Conservation (phyloP, 2,113 vertebrate species). For the Ailuropoda melanoleuca region DNA sequence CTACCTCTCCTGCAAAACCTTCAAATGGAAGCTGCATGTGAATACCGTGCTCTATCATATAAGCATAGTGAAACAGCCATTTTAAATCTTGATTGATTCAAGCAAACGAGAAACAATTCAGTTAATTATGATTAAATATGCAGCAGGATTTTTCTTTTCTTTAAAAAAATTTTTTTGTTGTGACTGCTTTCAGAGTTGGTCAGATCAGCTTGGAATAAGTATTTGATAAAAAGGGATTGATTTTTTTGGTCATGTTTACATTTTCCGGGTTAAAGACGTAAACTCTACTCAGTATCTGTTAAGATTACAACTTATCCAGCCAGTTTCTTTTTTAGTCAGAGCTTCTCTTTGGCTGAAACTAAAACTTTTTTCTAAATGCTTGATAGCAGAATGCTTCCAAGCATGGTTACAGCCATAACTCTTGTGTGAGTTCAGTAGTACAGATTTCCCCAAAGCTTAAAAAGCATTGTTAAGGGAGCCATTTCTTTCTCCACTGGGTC, state of each 20-base stretch:
- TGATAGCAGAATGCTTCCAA: not conserved
- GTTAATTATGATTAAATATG: not conserved
- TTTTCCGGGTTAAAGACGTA: not conserved
- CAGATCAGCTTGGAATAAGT: not conserved
- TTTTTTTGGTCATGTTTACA: not conserved
- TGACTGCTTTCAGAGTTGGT: not conserved
- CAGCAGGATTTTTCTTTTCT: not conserved
- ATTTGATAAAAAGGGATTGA: not conserved
- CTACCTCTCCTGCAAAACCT: not conserved
- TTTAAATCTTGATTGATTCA: slow-evolving; percentile 10
- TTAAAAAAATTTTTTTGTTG: not conserved
- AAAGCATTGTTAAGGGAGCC: not conserved
- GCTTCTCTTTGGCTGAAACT: not conserved
- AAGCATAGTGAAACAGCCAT: not conserved
- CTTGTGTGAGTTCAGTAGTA: not conserved
- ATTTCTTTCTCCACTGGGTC: not conserved
- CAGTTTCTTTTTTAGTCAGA: not conserved
- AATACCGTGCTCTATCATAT: not conserved
- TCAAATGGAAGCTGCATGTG: not conserved
- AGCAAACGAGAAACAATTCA: not conserved
- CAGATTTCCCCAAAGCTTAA: not conserved
- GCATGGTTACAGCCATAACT: not conserved
- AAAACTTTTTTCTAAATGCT: not conserved
- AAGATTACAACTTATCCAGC: not conserved
- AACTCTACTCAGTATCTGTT: not conserved